Evolutionary conservation across 1,140 invertebrate genomes (phyloP).

Genomic region (Saccostrea cuccullata): DNA sequence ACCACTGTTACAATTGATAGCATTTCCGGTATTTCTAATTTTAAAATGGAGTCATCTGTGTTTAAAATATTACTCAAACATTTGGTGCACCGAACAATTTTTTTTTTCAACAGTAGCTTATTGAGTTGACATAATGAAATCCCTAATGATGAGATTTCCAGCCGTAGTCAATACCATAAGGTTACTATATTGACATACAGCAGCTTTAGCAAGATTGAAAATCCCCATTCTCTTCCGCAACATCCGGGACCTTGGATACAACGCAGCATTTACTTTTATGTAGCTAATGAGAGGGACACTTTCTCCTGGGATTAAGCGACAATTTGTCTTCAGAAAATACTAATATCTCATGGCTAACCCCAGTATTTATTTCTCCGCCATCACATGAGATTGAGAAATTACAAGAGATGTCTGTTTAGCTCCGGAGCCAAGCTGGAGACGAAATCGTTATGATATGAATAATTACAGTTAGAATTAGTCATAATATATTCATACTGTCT

Average conservation of each 20-base stretch:
- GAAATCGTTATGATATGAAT: conserved; percentile 10
- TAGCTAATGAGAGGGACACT: conserved; percentile 9
- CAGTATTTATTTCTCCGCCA: conserved; percentile 5
- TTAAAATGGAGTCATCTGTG: background rate
- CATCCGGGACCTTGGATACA: background rate
- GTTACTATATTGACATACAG: background rate
- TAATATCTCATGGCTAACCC: background rate
- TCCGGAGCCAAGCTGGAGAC: background rate
- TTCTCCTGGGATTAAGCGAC: background rate
- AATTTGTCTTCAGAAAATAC: conserved; percentile 13
- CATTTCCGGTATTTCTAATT: background rate
- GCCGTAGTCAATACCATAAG: background rate
- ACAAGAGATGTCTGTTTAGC: conserved; percentile 4
- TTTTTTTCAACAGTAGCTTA: background rate
- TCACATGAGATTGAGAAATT: background rate
- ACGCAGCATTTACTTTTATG: background rate
- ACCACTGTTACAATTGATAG: background rate
- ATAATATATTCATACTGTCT: conserved; percentile 16
- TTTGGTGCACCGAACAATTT: background rate
- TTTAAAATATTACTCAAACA: background rate
- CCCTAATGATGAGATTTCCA: background rate
- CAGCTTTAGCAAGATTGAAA: background rate
- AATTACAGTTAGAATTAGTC: background rate
- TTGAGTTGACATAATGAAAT: conserved; percentile 1
- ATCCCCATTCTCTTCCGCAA: background rate